Conservation (phyloP, 2,888 invertebrate genomes). For the Heteromyza rotundicornis region DNA sequence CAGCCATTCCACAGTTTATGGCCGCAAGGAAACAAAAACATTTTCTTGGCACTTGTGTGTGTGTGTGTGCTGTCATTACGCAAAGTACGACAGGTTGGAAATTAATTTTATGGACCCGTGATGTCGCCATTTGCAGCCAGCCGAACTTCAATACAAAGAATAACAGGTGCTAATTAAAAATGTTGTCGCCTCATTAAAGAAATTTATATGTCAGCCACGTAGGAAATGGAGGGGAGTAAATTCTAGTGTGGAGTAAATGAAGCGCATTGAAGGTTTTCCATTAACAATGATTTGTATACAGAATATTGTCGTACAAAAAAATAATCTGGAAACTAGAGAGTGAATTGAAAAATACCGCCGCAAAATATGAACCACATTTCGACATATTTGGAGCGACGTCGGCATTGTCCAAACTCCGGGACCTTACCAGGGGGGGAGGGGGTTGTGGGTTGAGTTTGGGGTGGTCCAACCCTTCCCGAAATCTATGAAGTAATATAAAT, state of each 20-base stretch:
- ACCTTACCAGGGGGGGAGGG: too few species aligned
- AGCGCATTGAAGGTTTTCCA: too few species aligned
- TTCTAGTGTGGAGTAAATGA: background rate
- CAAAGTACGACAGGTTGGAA: conserved; percentile 32
- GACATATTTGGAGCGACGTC: too few species aligned
- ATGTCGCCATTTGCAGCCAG: background rate
- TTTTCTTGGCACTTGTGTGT: background rate
- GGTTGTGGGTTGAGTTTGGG: too few species aligned
- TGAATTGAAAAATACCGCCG: too few species aligned
- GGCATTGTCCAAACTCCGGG: too few species aligned
- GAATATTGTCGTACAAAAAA: too few species aligned
- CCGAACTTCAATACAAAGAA: background rate
- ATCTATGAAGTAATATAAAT: too few species aligned
- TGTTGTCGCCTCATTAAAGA: conserved; percentile 59
- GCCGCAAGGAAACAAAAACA: background rate
- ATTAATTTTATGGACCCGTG: conserved; percentile 43
- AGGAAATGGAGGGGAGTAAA: background rate
- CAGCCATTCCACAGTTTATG: background rate
- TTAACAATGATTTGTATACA: too few species aligned
- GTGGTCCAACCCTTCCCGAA: too few species aligned
- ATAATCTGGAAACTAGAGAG: too few species aligned
- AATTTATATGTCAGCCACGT: conserved; percentile 37
- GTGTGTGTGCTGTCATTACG: background rate
- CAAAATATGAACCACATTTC: too few species aligned
- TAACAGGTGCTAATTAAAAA: conserved; percentile 59